Conservation (phyloP, 2,797 vertebrate genomes). For the Odontamblyopus lacepedii region DNA sequence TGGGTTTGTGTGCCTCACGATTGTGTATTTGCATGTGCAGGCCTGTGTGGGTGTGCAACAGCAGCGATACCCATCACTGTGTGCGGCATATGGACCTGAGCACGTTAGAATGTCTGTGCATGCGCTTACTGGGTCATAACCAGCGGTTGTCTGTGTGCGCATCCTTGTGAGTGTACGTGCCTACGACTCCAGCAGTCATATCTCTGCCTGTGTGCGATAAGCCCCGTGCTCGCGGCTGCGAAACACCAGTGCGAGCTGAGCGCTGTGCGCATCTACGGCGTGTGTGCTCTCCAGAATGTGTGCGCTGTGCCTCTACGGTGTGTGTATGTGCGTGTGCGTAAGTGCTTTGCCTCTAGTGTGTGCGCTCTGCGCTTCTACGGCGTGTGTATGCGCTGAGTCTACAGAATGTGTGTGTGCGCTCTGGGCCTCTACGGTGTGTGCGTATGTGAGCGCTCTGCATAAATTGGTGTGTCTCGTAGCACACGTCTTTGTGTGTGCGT, state of each 20-base stretch:
- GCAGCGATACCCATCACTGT: conserved; percentile 33
- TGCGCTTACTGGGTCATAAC: conserved; percentile 63
- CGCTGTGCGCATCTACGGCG: conserved; percentile 56
- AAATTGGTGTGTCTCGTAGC: conserved; percentile 57
- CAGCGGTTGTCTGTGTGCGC: conserved; percentile 36
- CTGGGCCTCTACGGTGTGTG: conserved; percentile 14
- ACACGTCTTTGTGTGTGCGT: conserved; percentile 34
- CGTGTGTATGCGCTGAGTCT: not conserved
- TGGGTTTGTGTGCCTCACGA: conserved; percentile 11
- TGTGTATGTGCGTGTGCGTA: not conserved
- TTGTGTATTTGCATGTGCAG: conserved; percentile 46
- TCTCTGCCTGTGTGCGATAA: conserved; percentile 77
- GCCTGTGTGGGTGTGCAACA: conserved; percentile 48
- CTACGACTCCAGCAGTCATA: conserved; percentile 63
- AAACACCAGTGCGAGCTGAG: conserved; percentile 73
- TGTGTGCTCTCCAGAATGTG: conserved; percentile 22
- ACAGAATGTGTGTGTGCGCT: not conserved
- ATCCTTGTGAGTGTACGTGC: conserved; percentile 26
- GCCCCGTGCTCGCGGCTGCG: conserved; percentile 70
- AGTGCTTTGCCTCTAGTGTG: not conserved
- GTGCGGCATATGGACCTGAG: conserved; percentile 56
- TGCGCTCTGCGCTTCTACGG: not conserved
- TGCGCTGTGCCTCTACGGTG: conserved; percentile 5
- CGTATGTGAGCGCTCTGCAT: conserved; percentile 41
- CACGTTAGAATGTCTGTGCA: conserved; percentile 54